phyloP scores from a whole-genome alignment of 2,797 vertebrate genomes.

The Malurus leucopterus region DNA sequence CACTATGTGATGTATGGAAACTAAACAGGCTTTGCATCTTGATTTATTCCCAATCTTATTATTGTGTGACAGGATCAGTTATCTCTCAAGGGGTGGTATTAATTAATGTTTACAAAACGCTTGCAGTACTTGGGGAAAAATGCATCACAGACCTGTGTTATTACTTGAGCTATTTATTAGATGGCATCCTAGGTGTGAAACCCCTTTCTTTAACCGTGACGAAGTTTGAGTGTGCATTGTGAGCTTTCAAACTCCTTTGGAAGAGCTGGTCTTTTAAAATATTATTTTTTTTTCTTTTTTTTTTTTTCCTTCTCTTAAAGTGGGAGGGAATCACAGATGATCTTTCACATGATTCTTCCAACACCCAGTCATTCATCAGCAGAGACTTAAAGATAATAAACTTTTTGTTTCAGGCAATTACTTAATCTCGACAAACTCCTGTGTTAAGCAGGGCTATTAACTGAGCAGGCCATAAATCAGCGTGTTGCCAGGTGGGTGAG shows the following conservation, averaged over 20 bases:
- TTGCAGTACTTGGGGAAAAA: constrained; percentile 17
- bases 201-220: neutral
- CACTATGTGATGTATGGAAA: neutral
- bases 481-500: constrained; percentile 79
- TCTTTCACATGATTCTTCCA: constrained; percentile 71
- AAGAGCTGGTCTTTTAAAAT: constrained; percentile 29
- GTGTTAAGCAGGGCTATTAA: constrained; percentile 83
- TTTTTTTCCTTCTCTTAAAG: neutral
- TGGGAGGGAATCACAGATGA: constrained; percentile 62
- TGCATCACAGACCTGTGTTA: neutral
- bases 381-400: constrained; percentile 78
- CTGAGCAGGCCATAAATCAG: constrained; percentile 81
- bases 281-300: neutral
- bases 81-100: constrained; percentile 17
- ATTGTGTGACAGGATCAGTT: neutral
- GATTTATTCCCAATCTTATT: constrained; percentile 14
- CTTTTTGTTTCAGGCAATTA: constrained; percentile 87
- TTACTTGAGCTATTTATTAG: neutral
- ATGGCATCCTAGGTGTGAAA: neutral
- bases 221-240: neutral
- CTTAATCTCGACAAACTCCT: constrained; percentile 83
- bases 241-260: neutral
- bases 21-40: neutral
- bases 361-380: constrained; percentile 74
- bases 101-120: constrained; percentile 35